Evolutionary conservation across 2,888 invertebrate genomes (phyloP).

Genomic region (Thera obeliscata): DNA sequence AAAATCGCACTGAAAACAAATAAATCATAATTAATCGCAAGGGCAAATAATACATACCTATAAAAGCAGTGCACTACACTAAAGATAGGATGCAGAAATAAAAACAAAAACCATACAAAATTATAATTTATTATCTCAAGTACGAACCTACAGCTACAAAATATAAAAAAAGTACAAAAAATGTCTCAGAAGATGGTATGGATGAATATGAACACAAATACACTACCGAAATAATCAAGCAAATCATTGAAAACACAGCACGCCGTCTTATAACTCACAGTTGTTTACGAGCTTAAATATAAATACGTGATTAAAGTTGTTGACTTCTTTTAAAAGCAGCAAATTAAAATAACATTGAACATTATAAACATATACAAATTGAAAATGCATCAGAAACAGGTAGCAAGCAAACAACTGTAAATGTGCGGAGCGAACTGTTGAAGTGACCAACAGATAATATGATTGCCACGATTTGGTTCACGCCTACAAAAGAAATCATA

Average conservation of each 20-base stretch:
- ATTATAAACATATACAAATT: not conserved
- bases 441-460: constrained; percentile 33
- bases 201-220: constrained; percentile 42
- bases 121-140: constrained; percentile 79
- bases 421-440: constrained; percentile 4
- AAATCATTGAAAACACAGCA: constrained; percentile 4
- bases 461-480: constrained; percentile 29
- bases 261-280: constrained; percentile 22
- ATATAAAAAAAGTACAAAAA: constrained; percentile 64
- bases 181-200: constrained; percentile 57
- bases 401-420: constrained; percentile 19
- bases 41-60: not conserved
- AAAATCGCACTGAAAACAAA: constrained; percentile 5
- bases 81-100: constrained; percentile 38
- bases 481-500: constrained; percentile 16
- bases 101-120: constrained; percentile 66
- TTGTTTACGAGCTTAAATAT: constrained; percentile 9
- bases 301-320: constrained; percentile 6
- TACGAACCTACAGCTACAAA: constrained; percentile 61
- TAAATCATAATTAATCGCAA: constrained; percentile 8
- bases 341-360: not conserved
- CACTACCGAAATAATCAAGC: constrained; percentile 26
- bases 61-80: not conserved
- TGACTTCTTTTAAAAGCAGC: not conserved
- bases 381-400: not conserved